These are phyloP conservation scores for Schlechtendalia chinensis DNA, from an alignment of 1,140 invertebrate species.

Conservation along the genomic window DNA sequence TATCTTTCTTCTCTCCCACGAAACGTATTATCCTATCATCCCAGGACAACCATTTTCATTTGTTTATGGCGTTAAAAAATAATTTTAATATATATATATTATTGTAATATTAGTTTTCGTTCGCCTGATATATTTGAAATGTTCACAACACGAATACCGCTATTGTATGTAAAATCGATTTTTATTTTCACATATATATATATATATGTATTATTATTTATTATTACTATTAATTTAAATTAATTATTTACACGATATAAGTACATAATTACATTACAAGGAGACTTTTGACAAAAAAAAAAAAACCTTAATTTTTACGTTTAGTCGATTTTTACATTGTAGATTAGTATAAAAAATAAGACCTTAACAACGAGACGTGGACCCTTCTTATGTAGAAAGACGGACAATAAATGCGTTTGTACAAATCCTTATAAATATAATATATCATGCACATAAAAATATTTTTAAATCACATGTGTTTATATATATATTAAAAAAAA, in stretches of 20 bases:
- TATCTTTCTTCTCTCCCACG: constrained; percentile 14
- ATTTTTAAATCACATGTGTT: constrained; percentile 39
- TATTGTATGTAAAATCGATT: neutral
- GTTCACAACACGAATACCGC: neutral
- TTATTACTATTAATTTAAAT: constrained; percentile 43
- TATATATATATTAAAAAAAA: constrained; percentile 10
- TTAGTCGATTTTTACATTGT: constrained; percentile 32
- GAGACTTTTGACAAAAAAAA: constrained; percentile 25
- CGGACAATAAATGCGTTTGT: constrained; percentile 32
- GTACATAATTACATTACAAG: constrained; percentile 41
- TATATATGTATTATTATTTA: constrained; percentile 50
- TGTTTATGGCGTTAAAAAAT: neutral
- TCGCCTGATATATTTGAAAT: neutral
- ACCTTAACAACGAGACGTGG: constrained; percentile 9
- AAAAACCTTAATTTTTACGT: neutral
- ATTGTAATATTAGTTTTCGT: neutral
- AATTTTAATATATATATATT: neutral
- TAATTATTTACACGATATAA: constrained; percentile 45
- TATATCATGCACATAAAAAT: constrained; percentile 27
- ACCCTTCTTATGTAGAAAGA: constrained; percentile 37
- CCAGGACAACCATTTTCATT: neutral
- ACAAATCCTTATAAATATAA: constrained; percentile 26
- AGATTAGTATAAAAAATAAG: constrained; percentile 21
- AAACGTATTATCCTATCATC: neutral
- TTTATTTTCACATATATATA: neutral